Base-by-base conservation (phyloP, 2,888 invertebrate species). In the Cetonia aurata region DNA sequence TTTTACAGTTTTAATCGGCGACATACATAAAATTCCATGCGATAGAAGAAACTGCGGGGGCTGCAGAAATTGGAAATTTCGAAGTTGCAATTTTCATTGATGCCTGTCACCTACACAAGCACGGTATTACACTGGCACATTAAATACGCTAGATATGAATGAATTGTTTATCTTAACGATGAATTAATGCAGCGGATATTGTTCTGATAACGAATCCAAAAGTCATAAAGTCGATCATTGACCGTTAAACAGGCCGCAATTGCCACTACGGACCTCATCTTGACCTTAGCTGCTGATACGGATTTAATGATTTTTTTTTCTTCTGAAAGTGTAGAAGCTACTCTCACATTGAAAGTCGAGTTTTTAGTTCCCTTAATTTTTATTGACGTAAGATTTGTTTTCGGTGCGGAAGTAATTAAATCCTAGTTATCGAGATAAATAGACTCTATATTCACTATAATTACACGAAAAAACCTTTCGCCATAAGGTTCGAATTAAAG, bases 221-320 rank as follows among this genome's bases (percentile, higher is more conserved):
- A 75, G 78, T 78, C 78, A 78, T 67, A 71, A 75, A 78, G 78
- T 77, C 78, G 78, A 78, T 75, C 78, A 74, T 78, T 78, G 78
- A 78, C 78, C 78, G 78, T 74, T 72, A 73, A 73, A 72, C 66
- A 71, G 70, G 52, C 72, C 67, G 69, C 69, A 60, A 60, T 69
- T 69, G 69, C 69, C 19, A 71, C 44, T 60, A 62, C 37, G 65
- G 72, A 72, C 67, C 70, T 48, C 65, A 72, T 69, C 72, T 66
- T 72, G 72, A 72, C 72, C 72, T 69, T 70, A 69, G 69, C 62
- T 10, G 37, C 37, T 69, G 69, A 69, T 69, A 69, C 33, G 56
- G 60, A 60, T 59, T 60, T 60, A 60, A 60, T 53, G 59, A 60
- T 69, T 60, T 69, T 69, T 52, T 44, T 17, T n/a, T n/a, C n/a